Evolutionary conservation across 2,113 vertebrate species (phyloP), one percentile per base, ranked within the genome.

Genomic region (Menura novaehollandiae): DNA sequence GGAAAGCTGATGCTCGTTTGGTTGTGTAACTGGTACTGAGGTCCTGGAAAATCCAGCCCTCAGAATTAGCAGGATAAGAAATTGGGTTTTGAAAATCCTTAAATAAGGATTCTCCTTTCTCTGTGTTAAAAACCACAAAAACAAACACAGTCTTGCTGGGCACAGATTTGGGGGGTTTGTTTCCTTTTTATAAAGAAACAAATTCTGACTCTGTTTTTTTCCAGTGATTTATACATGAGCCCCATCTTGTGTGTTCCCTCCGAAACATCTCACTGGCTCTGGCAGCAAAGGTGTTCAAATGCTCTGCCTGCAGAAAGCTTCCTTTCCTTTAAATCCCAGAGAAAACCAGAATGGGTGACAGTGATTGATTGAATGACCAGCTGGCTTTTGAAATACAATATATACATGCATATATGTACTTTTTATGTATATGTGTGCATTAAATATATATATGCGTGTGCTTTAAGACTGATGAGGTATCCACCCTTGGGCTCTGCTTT

Each of bases 401-500:
- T 43, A 77, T 41, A n/a, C 11, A 15, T 46, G 43, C 9, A 6
- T 39, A 35, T 26, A 7, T 39, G 30, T 37, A 20, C 1, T 35
- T 66, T 81, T 59, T 64, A 66, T 56, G 22, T 39, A 8, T 62
- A 10, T 24, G 26, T 74, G 37, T 71, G 51, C 58, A 35, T 58
- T 67, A 64, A 91, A 79, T 47, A 55, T 13, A 27, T 19, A 6
- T 60, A 8, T 47, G 4, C 32, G 5, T 67, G 46, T 91, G 64
- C 80, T 90, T 89, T 67, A 76, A 62, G 74, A 56, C 52, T 86
- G 73, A 32, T 58, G 60, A 88, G 83, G 41, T 60, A 94, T 73
- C 82, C 44, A 51, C 47, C 84, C 93, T 92, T 95, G 12, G 47
- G 75, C 87, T 96, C 78, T 85, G 88, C 62, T 93, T 97, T 97